Base-by-base conservation (phyloP, 2,888 invertebrate genomes). In the Heliconius ismenius region DNA sequence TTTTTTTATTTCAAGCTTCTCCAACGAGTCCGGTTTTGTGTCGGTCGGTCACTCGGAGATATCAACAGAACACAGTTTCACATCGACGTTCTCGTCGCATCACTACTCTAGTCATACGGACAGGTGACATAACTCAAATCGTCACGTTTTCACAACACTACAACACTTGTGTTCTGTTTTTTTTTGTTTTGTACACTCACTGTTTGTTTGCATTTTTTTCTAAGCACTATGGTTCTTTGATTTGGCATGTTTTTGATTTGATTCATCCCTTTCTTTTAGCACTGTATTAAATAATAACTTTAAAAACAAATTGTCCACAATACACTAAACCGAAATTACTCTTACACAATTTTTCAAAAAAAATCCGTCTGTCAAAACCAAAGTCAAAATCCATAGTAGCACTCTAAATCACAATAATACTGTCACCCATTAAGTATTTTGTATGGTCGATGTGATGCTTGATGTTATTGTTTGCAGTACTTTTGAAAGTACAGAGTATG, bases 401-500 rank as follows among this genome's bases (percentile, higher is more conserved):
- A 63, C 73, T 63, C 60, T 26, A 21, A 21, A 36, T 60, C 76
- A 75, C 74, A 24, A 64, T 79, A 75, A 78, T 70, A 74, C 62
- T 73, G 67, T 73, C 72, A 73, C 73, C 74, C 74, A 76, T 70
- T 28, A 21, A 21, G 21, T 21, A 67, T 74, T 73, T 79, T 79
- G 67, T 67, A 79, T 77, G 78, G 77, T 82, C 75, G 82, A 83
- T 75, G 85, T 87, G 86, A 88, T 86, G 91, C 90, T 91, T 91
- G 80, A 82, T 88, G 88, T 91, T 89, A 89, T 92, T 92, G 91
- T 93, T 91, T 92, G 91, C 94, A 94, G 93, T 93, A 91, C 90
- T 92, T 93, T 92, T 92, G 92, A 93, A 90, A 93, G 92, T 92
- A 91, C 93, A 90, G 93, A 93, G 88, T 89, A 88, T 92, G 89